A percentile compares a stretch with the other conserved stretches of the same genome.
phyloP scores from a whole-genome alignment of 2,113 vertebrate species.

The western clawed frog (Xenopus tropicalis) region DNA sequence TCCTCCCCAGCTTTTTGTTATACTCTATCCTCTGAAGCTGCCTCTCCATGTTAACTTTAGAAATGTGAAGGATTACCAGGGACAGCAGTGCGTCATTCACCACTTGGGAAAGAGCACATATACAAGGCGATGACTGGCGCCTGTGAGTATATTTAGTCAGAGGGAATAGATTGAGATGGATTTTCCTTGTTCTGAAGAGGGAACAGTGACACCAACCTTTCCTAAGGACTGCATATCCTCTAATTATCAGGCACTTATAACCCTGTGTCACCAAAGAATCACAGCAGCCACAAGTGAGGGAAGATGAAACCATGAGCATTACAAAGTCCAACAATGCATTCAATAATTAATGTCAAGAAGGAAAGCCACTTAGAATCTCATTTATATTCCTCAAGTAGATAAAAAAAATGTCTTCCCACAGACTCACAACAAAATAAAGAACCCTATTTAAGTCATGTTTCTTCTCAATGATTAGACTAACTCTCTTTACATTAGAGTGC shows the following conservation, averaged over 20 bases:
- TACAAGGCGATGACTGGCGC: not conserved
- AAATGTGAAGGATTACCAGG: conserved; percentile 52
- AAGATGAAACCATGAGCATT: not conserved
- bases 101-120: conserved; percentile 20
- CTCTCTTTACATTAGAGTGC: too few species aligned
- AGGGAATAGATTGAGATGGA: conserved; percentile 1
- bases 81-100: conserved; percentile 17
- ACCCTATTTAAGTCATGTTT: too few species aligned
- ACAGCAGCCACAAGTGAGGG: not conserved
- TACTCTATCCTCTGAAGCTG: conserved; percentile 35
- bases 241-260: not conserved
- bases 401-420: not conserved
- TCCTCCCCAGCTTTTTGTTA: conserved; percentile 30
- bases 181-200: not conserved
- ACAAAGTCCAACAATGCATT: not conserved
- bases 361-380: not conserved
- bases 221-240: not conserved
- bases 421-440: too few species aligned
- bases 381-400: not conserved
- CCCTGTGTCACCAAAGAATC: not conserved
- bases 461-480: too few species aligned
- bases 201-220: not conserved
- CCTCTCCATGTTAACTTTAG: conserved; percentile 47
- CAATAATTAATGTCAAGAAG: not conserved
- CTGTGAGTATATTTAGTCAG: conserved; percentile 9